Evolutionary conservation across 2,797 vertebrate genomes (phyloP).

Genomic region (Oceanodroma leucorhoa): DNA sequence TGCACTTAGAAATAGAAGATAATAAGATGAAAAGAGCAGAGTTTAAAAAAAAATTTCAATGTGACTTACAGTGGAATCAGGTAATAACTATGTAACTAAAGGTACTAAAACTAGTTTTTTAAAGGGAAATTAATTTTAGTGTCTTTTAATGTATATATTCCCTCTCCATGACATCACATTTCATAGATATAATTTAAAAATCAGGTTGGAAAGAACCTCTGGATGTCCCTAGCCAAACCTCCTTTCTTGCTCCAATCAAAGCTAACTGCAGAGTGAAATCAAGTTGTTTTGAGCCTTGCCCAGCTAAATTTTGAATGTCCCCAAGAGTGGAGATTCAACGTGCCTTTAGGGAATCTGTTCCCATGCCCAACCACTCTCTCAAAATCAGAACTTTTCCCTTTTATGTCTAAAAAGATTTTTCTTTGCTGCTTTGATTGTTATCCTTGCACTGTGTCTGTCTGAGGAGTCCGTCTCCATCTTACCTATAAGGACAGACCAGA

Average conservation of each 20-base stretch:
- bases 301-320: not conserved
- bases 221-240: not conserved
- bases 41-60: not conserved
- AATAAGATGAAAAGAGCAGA: rapidly evolving
- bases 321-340: not conserved
- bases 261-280: not conserved
- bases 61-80: not conserved
- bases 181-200: not conserved
- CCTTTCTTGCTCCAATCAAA: not conserved
- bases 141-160: not conserved
- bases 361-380: not conserved
- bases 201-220: not conserved
- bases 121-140: not conserved
- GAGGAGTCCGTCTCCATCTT: not conserved
- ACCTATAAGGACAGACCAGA: not conserved
- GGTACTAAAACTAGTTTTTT: not conserved
- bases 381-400: not conserved
- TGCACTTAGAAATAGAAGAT: not conserved
- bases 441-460: not conserved
- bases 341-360: not conserved
- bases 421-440: not conserved
- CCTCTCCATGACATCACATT: not conserved
- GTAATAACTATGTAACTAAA: not conserved
- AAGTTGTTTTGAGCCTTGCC: not conserved
- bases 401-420: not conserved